Evolutionary conservation across 2,113 vertebrate genomes (phyloP).

Genomic region (Passer domesticus): DNA sequence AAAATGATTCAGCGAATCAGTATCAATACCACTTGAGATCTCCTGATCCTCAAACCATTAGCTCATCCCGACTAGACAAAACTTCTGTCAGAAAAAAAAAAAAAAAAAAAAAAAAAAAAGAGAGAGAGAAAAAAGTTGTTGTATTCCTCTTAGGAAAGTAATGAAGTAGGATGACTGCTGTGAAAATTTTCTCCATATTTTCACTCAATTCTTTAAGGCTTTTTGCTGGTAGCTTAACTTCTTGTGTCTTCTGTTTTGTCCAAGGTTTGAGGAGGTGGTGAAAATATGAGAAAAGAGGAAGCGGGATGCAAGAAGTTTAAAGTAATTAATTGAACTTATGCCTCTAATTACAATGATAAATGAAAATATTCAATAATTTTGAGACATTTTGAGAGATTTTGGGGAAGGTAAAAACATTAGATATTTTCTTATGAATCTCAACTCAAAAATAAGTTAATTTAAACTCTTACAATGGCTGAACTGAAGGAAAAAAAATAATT

Average conservation of each 20-base stretch:
- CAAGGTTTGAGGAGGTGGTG: background rate
- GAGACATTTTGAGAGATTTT: background rate
- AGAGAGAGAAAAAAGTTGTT: background rate
- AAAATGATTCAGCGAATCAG: background rate
- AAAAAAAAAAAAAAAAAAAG: too few species aligned
- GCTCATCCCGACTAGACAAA: background rate
- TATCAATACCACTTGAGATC: background rate
- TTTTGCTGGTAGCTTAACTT: background rate
- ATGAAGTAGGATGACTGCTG: background rate
- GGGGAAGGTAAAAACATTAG: background rate
- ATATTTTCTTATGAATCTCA: background rate
- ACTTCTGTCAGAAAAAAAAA: background rate
- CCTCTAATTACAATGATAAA: background rate
- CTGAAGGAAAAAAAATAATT: background rate
- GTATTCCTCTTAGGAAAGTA: background rate
- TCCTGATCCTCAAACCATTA: background rate
- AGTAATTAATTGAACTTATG: background rate
- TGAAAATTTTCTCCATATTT: background rate
- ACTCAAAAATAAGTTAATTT: background rate
- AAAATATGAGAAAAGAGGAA: background rate
- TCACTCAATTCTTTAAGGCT: background rate
- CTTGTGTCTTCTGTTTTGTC: background rate
- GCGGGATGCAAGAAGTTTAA: background rate
- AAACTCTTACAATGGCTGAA: background rate
- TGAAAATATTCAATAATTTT: background rate